phyloP scores from a whole-genome alignment of 2,888 invertebrate genomes.

The Xestobium rufovillosum region DNA sequence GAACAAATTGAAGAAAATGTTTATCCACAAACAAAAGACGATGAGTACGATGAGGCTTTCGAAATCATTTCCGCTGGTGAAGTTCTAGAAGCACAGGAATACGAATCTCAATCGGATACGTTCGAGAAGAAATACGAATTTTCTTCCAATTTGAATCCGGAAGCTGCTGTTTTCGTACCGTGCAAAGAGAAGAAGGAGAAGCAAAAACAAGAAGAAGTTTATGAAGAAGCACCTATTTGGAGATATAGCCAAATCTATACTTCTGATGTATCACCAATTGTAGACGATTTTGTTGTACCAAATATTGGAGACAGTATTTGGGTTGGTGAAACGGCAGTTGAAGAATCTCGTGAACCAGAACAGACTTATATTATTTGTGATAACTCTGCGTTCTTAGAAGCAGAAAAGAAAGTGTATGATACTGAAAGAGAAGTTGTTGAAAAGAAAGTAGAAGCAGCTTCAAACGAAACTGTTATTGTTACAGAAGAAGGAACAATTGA shows the following conservation, averaged over 20 bases:
- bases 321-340: background rate
- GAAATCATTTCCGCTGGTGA: too few species aligned
- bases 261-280: background rate
- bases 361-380: too few species aligned
- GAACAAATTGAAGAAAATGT: too few species aligned
- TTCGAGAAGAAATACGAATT: too few species aligned
- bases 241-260: background rate
- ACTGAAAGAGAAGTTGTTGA: background rate
- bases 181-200: constrained; percentile 19
- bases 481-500: background rate
- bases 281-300: background rate
- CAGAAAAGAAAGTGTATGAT: background rate
- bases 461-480: background rate
- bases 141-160: constrained; percentile 39
- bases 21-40: too few species aligned
- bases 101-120: too few species aligned
- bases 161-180: constrained; percentile 41
- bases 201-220: background rate
- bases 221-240: background rate
- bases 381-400: too few species aligned
- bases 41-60: too few species aligned
- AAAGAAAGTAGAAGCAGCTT: background rate
- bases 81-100: too few species aligned
- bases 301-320: background rate
- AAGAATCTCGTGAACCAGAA: background rate